Evolutionary conservation across 2,113 vertebrate species (phyloP).

Genomic region (Gyps fulvus): DNA sequence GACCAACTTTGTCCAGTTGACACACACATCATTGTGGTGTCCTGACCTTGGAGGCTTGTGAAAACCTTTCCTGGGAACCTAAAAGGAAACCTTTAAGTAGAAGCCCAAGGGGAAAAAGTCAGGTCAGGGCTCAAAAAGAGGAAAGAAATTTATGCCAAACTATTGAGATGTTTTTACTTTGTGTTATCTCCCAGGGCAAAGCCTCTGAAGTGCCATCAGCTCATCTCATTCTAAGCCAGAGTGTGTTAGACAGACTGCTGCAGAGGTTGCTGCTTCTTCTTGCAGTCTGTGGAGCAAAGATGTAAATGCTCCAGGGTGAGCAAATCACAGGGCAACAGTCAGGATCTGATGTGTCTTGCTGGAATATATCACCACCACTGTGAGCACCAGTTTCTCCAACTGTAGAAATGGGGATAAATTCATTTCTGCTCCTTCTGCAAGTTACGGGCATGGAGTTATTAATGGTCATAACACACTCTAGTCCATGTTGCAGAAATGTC

Average conservation of each 20-base stretch:
- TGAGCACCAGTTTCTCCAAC: background rate
- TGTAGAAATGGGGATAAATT: background rate
- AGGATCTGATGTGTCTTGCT: background rate
- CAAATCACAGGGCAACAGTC: background rate
- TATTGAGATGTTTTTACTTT: background rate
- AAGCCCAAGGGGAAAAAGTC: background rate
- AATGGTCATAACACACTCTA: background rate
- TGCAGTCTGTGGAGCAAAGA: background rate
- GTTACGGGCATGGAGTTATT: background rate
- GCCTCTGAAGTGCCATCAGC: background rate
- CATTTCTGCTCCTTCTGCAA: background rate
- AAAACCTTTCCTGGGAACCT: background rate
- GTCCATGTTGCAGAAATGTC: background rate
- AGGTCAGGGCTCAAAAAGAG: background rate
- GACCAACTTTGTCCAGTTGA: background rate
- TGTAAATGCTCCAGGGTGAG: background rate
- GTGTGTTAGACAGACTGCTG: background rate
- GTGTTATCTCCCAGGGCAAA: background rate
- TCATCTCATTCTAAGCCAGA: background rate
- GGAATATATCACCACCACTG: background rate
- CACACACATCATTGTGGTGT: fast-evolving
- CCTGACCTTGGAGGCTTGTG: background rate
- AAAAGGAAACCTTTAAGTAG: background rate
- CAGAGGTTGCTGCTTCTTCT: background rate
- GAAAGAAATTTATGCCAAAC: background rate